phyloP scores from a whole-genome alignment of 2,888 invertebrate species.

The Luperina testacea region DNA sequence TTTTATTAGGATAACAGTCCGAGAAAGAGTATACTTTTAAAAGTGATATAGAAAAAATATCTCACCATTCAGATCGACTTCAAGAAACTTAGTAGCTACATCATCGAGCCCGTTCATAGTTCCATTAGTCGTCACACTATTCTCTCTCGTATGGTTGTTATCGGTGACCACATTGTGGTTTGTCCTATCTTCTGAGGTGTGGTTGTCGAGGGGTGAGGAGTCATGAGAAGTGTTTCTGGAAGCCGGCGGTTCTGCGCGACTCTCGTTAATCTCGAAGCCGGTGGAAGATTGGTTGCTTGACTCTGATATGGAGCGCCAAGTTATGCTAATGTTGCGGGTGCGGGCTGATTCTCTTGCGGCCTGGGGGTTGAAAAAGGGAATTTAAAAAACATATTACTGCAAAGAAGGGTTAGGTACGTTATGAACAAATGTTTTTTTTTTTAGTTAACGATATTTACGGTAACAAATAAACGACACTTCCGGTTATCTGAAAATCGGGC shows the following conservation, averaged over 20 bases:
- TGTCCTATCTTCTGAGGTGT: constrained; percentile 69
- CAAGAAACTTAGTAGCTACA: constrained; percentile 81
- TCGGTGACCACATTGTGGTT: constrained; percentile 71
- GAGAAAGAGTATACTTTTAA: neutral
- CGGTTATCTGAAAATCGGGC: neutral
- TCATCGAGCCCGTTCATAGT: constrained; percentile 76
- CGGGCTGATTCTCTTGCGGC: constrained; percentile 79
- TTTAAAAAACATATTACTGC: neutral
- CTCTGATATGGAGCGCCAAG: constrained; percentile 88
- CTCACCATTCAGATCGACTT: constrained; percentile 87
- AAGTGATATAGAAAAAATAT: neutral
- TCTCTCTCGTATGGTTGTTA: constrained; percentile 64
- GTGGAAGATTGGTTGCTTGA: constrained; percentile 87
- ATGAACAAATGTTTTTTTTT: neutral
- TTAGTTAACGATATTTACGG: too few relatives aligned
- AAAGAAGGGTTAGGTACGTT: neutral
- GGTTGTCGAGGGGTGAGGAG: constrained; percentile 72
- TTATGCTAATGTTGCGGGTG: constrained; percentile 86
- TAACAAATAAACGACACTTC: neutral
- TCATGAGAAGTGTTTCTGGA: constrained; percentile 69
- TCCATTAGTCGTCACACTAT: constrained; percentile 69
- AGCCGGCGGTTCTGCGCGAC: constrained; percentile 66
- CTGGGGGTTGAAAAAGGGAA: constrained; percentile 64
- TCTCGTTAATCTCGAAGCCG: constrained; percentile 79
- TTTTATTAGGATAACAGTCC: neutral